A percentile compares a stretch with the other conserved stretches of the same genome.
Evolutionary conservation across 2,113 vertebrate species (phyloP).

Genomic region (Myocastor coypus): DNA sequence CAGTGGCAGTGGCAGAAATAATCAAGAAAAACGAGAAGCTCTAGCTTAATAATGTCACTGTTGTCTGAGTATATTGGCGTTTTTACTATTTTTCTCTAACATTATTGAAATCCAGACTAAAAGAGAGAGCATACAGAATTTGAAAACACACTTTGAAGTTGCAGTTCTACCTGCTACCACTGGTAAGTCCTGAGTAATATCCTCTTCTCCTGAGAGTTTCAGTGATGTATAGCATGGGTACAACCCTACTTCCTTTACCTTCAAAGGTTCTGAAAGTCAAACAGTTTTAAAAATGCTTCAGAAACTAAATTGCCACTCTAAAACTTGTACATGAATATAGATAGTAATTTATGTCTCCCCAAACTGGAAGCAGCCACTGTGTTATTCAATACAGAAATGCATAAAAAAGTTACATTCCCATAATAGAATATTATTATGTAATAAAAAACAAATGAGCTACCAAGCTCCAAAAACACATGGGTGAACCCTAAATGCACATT

Average conservation of each 20-base stretch:
- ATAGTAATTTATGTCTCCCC: background rate
- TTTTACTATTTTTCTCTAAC: conserved; percentile 35
- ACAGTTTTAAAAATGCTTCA: background rate
- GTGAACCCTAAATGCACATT: background rate
- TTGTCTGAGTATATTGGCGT: background rate
- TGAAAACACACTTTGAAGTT: background rate
- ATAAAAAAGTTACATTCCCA: background rate
- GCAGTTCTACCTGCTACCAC: background rate
- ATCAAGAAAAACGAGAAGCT: background rate
- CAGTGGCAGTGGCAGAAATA: background rate
- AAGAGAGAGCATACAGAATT: background rate
- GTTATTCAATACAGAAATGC: background rate
- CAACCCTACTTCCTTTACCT: background rate
- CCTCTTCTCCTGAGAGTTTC: background rate
- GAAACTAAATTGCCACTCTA: background rate
- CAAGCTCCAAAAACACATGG: background rate
- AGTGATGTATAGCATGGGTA: background rate
- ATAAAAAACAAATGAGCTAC: background rate
- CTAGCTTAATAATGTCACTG: background rate
- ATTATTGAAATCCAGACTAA: background rate
- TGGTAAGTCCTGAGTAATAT: background rate
- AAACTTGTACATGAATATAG: background rate
- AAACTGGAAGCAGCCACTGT: background rate
- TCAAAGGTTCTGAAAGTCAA: background rate
- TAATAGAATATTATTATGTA: background rate